Conservation (phyloP, 2,888 invertebrate species). For the Camponotus fellah region DNA sequence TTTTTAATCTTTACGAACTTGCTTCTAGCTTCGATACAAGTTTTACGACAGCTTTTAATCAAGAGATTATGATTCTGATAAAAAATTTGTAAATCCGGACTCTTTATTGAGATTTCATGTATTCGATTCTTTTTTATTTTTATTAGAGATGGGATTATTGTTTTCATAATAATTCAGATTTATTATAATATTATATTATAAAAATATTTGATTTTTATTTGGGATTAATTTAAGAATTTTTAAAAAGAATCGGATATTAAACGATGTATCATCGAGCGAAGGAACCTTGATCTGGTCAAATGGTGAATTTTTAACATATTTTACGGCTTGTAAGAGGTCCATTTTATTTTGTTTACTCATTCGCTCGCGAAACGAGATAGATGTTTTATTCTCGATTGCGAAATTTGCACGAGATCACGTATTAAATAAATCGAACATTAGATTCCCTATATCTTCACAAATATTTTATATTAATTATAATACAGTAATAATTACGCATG, state of each 20-base stretch:
- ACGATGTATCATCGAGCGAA: too few species aligned
- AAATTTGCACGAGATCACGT: too few species aligned
- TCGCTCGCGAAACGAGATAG: too few species aligned
- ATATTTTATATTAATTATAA: too few species aligned
- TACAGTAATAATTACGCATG: too few species aligned
- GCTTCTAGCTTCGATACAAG: neutral
- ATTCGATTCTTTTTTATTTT: neutral
- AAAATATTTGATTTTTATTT: neutral
- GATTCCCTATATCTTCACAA: too few species aligned
- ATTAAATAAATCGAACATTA: too few species aligned
- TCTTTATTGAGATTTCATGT: neutral
- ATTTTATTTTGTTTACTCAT: too few species aligned
- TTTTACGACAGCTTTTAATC: slow-evolving; percentile 3
- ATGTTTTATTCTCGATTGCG: too few species aligned
- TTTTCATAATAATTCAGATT: neutral
- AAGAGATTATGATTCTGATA: neutral
- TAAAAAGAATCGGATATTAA: neutral
- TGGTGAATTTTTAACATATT: too few species aligned
- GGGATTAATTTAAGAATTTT: neutral
- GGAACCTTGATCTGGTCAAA: too few species aligned
- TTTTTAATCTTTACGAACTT: slow-evolving; percentile 14
- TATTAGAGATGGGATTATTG: neutral
- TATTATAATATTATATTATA: neutral
- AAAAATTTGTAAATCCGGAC: neutral
- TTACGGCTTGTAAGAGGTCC: too few species aligned